phyloP scores from a whole-genome alignment of 2,113 vertebrate genomes.

The Zosterops hypoxanthus region DNA sequence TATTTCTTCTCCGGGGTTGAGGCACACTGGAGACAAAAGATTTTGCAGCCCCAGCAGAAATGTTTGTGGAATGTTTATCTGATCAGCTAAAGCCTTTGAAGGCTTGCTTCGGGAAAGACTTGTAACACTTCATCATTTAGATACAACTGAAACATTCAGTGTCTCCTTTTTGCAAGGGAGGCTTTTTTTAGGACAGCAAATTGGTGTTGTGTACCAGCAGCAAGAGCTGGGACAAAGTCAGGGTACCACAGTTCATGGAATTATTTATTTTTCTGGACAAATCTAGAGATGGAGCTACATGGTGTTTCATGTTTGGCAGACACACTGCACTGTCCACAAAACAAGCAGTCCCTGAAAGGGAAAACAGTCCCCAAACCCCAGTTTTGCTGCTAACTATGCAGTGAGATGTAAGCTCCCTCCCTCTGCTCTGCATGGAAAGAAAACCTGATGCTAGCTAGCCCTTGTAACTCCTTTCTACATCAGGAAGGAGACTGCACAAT shows the following conservation, averaged over 20 bases:
- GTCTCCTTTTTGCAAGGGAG: neutral
- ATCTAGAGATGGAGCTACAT: neutral
- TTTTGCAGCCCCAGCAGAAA: constrained; percentile 62
- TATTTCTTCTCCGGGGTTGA: neutral
- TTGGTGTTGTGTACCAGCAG: neutral
- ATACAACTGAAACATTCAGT: neutral
- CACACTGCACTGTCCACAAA: neutral
- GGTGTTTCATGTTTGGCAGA: neutral
- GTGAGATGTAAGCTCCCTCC: neutral
- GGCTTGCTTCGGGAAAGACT: constrained; percentile 46
- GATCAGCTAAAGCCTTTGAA: constrained; percentile 52
- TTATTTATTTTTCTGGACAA: neutral
- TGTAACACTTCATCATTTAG: constrained; percentile 62
- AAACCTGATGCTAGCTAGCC: neutral
- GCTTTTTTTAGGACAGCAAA: neutral
- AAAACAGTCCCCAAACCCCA: neutral
- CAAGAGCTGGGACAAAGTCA: neutral
- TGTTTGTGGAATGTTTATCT: constrained; percentile 56
- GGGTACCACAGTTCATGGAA: neutral
- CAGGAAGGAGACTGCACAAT: neutral
- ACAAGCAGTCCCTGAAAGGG: neutral
- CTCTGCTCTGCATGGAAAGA: neutral
- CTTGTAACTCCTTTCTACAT: neutral
- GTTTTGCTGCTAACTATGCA: neutral
- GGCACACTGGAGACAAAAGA: neutral